Evolutionary conservation across 2,113 vertebrate species (phyloP).

Genomic region (Erythrocebus patas): DNA sequence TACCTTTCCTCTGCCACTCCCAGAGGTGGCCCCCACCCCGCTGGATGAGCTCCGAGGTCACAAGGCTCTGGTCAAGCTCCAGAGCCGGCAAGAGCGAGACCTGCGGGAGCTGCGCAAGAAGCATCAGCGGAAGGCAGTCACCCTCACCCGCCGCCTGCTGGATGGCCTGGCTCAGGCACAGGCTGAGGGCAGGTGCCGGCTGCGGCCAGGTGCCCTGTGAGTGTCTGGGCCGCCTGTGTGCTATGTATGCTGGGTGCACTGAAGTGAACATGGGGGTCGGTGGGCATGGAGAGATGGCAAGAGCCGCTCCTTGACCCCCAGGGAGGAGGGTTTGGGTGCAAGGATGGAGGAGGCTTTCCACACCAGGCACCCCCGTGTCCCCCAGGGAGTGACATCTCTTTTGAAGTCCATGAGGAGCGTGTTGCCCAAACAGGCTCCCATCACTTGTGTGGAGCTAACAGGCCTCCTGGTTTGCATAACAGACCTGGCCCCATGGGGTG

Average conservation of each 20-base stretch:
- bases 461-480: neutral
- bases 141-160: constrained; percentile 78
- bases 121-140: constrained; percentile 88
- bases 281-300: neutral
- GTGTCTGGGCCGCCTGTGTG: neutral
- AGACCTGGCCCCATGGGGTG: neutral
- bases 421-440: neutral
- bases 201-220: neutral
- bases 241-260: accelerated
- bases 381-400: neutral
- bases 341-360: neutral
- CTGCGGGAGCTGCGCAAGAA: constrained; percentile 89
- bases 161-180: constrained; percentile 81
- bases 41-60: constrained; percentile 87
- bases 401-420: neutral
- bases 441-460: neutral
- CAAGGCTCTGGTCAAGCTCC: constrained; percentile 86
- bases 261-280: neutral
- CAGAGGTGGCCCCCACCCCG: constrained; percentile 83
- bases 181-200: constrained; percentile 74
- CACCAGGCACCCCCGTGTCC: neutral
- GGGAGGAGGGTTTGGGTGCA: neutral
- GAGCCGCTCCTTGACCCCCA: neutral
- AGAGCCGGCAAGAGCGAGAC: constrained; percentile 89
- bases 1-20: neutral